Conservation (phyloP, 2,113 vertebrate species). For the Rhinolophus sinicus region DNA sequence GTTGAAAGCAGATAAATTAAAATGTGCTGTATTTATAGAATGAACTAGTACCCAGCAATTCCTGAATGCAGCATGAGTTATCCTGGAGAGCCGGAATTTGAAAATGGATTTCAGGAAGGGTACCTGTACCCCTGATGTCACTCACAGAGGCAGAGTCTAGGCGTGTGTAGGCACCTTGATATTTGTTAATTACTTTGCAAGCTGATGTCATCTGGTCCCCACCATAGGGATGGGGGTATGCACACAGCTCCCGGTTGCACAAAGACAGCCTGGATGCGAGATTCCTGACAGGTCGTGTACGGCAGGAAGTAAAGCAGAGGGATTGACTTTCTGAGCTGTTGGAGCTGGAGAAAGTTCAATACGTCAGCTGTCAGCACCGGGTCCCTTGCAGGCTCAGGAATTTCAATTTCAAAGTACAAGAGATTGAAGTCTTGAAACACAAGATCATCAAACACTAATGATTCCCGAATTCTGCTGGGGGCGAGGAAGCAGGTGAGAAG, state of each 20-base stretch:
- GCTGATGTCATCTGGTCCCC: background rate
- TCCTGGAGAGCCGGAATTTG: slow-evolving; percentile 7
- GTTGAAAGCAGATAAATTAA: background rate
- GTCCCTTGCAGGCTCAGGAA: slow-evolving; percentile 81
- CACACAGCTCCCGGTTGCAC: background rate
- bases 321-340: slow-evolving; percentile 79
- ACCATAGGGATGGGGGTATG: background rate
- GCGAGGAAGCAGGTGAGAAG: slow-evolving; percentile 59
- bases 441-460: slow-evolving; percentile 84
- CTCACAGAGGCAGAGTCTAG: background rate
- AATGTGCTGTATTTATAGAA: background rate
- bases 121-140: background rate
- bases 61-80: background rate
- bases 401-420: slow-evolving; percentile 87
- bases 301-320: slow-evolving; percentile 51
- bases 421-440: slow-evolving; percentile 84
- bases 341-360: slow-evolving; percentile 83
- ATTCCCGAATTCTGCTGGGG: slow-evolving; percentile 75
- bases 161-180: background rate
- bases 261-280: background rate
- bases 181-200: background rate
- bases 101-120: background rate
- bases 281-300: slow-evolving; percentile 40
- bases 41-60: background rate
- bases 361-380: slow-evolving; percentile 82